Evolutionary conservation across 2,113 vertebrate genomes (phyloP).

Genomic region (Chrysemys picta): DNA sequence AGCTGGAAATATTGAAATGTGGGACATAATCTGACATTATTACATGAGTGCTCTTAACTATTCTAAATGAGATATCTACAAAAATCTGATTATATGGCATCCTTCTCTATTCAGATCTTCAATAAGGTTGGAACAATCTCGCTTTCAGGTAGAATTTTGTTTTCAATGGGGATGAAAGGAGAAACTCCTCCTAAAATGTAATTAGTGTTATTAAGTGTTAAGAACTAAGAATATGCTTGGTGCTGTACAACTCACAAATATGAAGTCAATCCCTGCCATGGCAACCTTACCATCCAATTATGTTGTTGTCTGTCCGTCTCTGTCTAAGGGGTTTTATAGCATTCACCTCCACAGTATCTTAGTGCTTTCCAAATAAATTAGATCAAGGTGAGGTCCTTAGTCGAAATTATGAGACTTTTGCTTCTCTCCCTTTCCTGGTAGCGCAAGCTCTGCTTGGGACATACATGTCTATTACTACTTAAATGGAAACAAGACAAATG

Average conservation of each 20-base stretch:
- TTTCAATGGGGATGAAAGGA: background rate
- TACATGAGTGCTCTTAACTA: background rate
- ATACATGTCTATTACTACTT: background rate
- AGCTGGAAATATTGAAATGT: background rate
- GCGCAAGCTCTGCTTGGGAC: background rate
- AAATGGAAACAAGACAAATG: background rate
- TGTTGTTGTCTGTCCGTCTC: background rate
- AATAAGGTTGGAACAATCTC: background rate
- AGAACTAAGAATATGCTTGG: background rate
- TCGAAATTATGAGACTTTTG: background rate
- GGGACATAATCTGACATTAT: background rate
- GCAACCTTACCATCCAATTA: background rate
- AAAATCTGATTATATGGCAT: background rate
- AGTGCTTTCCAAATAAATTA: background rate
- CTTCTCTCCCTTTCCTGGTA: background rate
- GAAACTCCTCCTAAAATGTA: background rate
- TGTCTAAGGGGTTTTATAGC: background rate
- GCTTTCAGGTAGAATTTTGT: background rate
- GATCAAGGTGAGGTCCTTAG: background rate
- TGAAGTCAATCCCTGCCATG: background rate
- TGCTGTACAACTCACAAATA: background rate
- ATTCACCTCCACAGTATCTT: background rate
- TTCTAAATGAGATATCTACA: constrained; percentile 1
- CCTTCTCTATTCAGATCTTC: background rate
- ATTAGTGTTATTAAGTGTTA: background rate